Evolutionary conservation across 2,797 vertebrate species (phyloP).

Genomic region (Aselliscus stoliczkanus): DNA sequence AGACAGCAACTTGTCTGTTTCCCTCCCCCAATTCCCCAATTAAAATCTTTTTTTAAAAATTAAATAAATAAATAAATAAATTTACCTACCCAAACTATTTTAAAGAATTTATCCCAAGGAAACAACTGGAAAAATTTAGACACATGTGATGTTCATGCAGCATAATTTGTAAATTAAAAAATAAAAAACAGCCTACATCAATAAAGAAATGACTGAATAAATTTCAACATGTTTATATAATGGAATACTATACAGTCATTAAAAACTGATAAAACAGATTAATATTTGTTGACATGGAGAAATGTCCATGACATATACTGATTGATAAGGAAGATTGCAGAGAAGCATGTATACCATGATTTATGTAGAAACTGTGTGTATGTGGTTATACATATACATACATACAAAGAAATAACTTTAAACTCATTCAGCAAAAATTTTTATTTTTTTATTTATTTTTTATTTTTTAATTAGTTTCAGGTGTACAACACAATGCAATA

Average conservation of each 20-base stretch:
- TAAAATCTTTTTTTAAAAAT: no score
- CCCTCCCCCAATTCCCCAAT: no score
- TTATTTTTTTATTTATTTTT: no score
- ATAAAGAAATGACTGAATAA: neutral
- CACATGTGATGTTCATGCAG: neutral
- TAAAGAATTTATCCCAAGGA: neutral
- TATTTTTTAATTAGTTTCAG: no score
- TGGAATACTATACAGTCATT: neutral
- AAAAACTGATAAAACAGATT: neutral
- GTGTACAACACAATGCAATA: no score
- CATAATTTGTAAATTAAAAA: neutral
- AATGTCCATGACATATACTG: neutral
- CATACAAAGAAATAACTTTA: neutral
- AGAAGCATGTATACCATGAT: neutral
- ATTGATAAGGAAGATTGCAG: neutral
- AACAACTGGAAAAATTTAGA: neutral
- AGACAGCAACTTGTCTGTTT: no score
- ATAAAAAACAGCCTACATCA: neutral
- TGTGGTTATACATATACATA: neutral
- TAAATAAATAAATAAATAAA: no score
- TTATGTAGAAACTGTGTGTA: neutral
- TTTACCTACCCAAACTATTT: neutral
- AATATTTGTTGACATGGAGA: neutral
- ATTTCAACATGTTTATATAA: neutral
- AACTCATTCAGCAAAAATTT: neutral